A percentile compares a stretch with the other conserved stretches of the same genome.
phyloP scores from a whole-genome alignment of 1,140 invertebrate genomes.

The Rhopalosiphum maidis region DNA sequence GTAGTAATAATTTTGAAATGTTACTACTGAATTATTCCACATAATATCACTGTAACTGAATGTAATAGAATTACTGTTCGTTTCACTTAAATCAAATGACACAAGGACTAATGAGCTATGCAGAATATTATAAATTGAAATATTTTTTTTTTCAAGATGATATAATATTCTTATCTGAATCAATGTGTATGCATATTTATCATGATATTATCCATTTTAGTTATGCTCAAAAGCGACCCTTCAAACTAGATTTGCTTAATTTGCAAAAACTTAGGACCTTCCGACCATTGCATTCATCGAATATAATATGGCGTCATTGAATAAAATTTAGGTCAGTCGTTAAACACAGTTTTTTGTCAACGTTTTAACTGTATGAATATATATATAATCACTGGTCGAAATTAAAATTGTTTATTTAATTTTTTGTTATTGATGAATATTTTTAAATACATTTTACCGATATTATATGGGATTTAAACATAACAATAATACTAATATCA shows the following conservation, averaged over 20 bases:
- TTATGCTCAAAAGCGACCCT: neutral
- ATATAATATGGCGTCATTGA: neutral
- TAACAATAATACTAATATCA: neutral
- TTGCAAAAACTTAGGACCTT: neutral
- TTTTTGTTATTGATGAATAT: neutral
- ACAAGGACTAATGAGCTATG: neutral
- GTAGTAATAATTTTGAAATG: neutral
- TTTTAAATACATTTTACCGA: neutral
- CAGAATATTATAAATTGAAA: neutral
- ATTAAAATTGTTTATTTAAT: neutral
- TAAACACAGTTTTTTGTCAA: neutral
- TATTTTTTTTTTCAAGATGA: neutral
- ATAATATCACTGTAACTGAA: neutral
- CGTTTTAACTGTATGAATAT: neutral
- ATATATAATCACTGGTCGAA: neutral
- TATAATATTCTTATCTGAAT: conserved; percentile 11
- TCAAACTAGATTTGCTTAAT: neutral
- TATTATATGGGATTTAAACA: neutral
- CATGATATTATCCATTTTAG: neutral
- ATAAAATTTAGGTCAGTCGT: neutral
- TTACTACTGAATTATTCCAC: neutral
- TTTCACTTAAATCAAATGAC: neutral
- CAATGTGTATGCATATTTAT: neutral
- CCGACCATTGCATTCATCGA: neutral
- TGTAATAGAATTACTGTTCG: neutral